phyloP scores from a whole-genome alignment of 2,797 vertebrate species.

The Gallinago stenura region DNA sequence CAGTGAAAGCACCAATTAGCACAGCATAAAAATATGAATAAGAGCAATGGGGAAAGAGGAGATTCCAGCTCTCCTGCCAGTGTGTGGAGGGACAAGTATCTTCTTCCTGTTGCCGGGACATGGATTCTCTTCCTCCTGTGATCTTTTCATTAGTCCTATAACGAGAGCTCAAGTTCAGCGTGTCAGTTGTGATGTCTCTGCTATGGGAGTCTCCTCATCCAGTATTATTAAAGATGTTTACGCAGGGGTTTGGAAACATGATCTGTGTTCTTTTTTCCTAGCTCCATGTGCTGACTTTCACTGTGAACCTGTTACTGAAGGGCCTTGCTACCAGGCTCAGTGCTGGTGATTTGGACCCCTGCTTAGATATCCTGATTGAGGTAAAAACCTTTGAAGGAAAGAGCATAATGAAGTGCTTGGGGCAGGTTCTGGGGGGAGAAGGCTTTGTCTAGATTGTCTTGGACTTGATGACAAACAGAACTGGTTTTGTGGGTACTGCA shows the following conservation, averaged over 20 bases:
- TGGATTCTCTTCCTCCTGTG: background rate
- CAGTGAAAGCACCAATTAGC: background rate
- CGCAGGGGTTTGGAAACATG: background rate
- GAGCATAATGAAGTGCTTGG: background rate
- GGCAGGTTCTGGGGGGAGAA: background rate
- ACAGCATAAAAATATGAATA: background rate
- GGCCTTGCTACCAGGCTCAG: conserved; percentile 84
- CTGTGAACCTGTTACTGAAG: conserved; percentile 89
- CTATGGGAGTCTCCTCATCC: background rate
- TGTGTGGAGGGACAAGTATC: background rate
- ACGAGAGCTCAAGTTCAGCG: background rate
- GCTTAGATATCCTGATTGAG: conserved; percentile 88
- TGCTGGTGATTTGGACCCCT: conserved; percentile 91
- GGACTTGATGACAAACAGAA: background rate
- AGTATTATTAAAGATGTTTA: background rate
- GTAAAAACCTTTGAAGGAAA: conserved; percentile 77
- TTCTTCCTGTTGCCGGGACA: background rate
- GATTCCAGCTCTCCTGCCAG: background rate
- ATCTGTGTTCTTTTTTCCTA: conserved; percentile 62
- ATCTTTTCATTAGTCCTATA: background rate
- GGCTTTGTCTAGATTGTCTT: background rate
- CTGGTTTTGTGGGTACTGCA: background rate
- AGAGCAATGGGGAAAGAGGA: background rate
- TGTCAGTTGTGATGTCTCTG: background rate
- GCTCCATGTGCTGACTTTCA: conserved; percentile 97